Conservation (phyloP, 2,888 invertebrate genomes). For the Patella pellucida region DNA sequence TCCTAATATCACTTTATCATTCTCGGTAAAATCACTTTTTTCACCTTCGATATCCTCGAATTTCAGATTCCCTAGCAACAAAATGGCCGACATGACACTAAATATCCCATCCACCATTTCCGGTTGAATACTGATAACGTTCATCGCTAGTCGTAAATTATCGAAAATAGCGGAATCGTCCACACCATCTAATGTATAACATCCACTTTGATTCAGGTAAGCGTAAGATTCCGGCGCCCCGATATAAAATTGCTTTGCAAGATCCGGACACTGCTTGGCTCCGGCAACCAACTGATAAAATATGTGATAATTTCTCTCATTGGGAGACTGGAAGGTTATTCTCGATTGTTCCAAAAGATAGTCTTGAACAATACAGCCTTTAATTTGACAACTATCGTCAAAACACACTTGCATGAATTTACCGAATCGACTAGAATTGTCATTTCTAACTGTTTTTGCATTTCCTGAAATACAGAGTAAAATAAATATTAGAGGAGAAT, state of each 20-base stretch:
- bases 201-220: conserved; percentile 63
- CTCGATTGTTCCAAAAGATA: conserved; percentile 94
- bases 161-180: conserved; percentile 61
- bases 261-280: conserved; percentile 52
- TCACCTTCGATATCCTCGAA: conserved; percentile 64
- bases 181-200: conserved; percentile 56
- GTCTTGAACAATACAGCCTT: conserved; percentile 76
- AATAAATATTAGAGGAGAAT: background rate
- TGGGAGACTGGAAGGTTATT: conserved; percentile 84
- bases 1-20: conserved; percentile 49
- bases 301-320: conserved; percentile 95
- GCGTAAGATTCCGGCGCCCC: conserved; percentile 51
- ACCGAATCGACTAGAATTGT: conserved; percentile 96
- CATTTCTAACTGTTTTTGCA: conserved; percentile 94
- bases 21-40: conserved; percentile 54
- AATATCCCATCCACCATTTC: conserved; percentile 62
- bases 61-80: conserved; percentile 60
- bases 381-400: conserved; percentile 77
- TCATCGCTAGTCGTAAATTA: conserved; percentile 60
- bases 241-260: conserved; percentile 53
- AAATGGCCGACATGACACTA: conserved; percentile 57
- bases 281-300: conserved; percentile 97
- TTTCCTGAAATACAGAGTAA: conserved; percentile 77
- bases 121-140: conserved; percentile 56
- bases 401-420: conserved; percentile 96